phyloP scores from a whole-genome alignment of 2,888 invertebrate genomes.

The Drosophila ustulata region DNA sequence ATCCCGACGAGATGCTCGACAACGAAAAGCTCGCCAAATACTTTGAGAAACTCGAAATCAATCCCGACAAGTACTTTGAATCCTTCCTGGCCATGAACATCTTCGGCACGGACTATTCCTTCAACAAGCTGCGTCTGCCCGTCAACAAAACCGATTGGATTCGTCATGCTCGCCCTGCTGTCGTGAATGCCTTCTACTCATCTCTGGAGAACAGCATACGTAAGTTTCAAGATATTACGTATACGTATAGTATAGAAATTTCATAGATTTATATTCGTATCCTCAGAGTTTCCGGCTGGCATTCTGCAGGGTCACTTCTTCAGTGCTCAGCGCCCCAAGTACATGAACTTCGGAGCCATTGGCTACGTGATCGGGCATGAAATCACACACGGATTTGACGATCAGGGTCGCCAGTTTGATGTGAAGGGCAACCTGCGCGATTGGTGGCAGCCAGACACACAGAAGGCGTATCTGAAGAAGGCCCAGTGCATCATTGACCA shows the following conservation, averaged over 20 bases:
- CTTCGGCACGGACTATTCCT: conserved; percentile 92
- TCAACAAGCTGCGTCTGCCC: conserved; percentile 90
- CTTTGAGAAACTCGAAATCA: conserved; percentile 91
- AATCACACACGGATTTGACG: conserved; percentile 96
- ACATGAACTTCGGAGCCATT: conserved; percentile 96
- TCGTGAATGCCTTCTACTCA: conserved; percentile 95
- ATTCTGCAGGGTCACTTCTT: conserved; percentile 97
- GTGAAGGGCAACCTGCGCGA: conserved; percentile 95
- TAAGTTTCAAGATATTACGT: conserved; percentile 86
- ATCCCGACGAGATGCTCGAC: conserved; percentile 95
- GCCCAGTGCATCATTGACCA: conserved; percentile 97
- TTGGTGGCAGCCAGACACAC: conserved; percentile 96
- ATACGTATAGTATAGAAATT: neutral
- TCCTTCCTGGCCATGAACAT: conserved; percentile 91
- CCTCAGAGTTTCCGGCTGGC: conserved; percentile 95
- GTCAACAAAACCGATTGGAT: conserved; percentile 95
- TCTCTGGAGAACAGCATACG: conserved; percentile 95
- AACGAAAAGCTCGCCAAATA: conserved; percentile 92
- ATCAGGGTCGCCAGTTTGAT: conserved; percentile 96
- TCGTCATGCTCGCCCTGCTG: conserved; percentile 92
- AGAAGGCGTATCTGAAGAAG: conserved; percentile 92
- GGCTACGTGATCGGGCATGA: conserved; percentile 97
- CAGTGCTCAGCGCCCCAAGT: conserved; percentile 93
- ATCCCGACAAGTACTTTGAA: conserved; percentile 89
- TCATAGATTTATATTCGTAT: neutral